Percentiles rank a stretch among this genome's conserved stretches.
These are phyloP conservation scores for Orthonyx spaldingii DNA, from an alignment of 2,113 vertebrate species.

Conservation along the genomic window DNA sequence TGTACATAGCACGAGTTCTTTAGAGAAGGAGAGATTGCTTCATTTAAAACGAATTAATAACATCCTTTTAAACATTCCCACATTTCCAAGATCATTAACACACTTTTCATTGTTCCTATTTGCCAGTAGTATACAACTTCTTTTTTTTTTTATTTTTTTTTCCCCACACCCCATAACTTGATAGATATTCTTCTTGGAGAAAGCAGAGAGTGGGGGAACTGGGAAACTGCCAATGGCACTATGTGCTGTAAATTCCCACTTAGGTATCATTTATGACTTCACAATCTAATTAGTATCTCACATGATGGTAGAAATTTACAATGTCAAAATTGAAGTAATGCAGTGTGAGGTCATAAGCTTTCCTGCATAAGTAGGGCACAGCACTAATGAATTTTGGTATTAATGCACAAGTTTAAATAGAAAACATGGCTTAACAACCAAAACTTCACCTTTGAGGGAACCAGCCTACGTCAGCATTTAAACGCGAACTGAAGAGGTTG, in stretches of 20 bases:
- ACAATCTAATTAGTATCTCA: constrained; percentile 70
- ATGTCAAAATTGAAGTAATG: constrained; percentile 67
- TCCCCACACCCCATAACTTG: neutral
- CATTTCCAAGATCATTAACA: constrained; percentile 11
- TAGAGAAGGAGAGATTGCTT: neutral
- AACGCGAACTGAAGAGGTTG: neutral
- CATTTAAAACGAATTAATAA: constrained; percentile 23
- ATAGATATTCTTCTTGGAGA: constrained; percentile 17
- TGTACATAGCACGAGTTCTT: neutral
- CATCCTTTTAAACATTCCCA: neutral
- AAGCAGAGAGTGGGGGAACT: neutral
- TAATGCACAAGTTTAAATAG: constrained; percentile 50
- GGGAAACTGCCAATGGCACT: constrained; percentile 45
- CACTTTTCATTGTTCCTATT: constrained; percentile 10
- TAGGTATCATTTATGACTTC: constrained; percentile 67
- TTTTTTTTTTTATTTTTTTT: neutral
- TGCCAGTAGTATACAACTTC: neutral
- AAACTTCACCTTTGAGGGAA: constrained; percentile 33
- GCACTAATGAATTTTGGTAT: constrained; percentile 41
- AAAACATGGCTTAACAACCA: constrained; percentile 53
- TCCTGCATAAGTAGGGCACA: constrained; percentile 16
- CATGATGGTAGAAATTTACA: constrained; percentile 61
- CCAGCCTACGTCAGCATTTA: neutral
- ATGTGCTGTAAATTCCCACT: constrained; percentile 49
- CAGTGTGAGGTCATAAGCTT: constrained; percentile 57